Evolutionary conservation across 2,888 invertebrate species (phyloP).

Genomic region (Carpatolechia fugitivella): DNA sequence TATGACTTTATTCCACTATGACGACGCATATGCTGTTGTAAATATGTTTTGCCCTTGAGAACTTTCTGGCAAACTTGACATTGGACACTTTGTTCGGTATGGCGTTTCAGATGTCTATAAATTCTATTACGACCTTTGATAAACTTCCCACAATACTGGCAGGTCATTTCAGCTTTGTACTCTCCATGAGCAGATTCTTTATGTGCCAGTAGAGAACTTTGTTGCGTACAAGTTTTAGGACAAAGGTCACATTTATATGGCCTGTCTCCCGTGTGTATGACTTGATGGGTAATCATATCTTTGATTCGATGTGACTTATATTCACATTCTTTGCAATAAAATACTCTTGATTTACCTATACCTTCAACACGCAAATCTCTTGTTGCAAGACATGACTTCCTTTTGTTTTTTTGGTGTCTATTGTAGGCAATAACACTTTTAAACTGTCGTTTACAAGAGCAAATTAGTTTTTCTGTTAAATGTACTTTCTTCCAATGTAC

Average conservation of each 20-base stretch:
- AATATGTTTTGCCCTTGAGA: slow-evolving; percentile 34
- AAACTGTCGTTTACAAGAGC: slow-evolving; percentile 41
- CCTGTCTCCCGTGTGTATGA: slow-evolving; percentile 52
- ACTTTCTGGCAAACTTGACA: slow-evolving; percentile 48
- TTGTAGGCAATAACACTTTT: slow-evolving; percentile 43
- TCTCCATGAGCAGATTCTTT: slow-evolving; percentile 48
- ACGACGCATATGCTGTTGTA: slow-evolving; percentile 47
- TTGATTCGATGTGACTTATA: slow-evolving; percentile 47
- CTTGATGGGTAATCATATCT: slow-evolving; percentile 47
- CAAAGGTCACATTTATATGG: slow-evolving; percentile 53
- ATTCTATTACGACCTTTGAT: slow-evolving; percentile 45
- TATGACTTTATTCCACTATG: slow-evolving; percentile 51
- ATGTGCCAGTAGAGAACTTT: slow-evolving; percentile 47
- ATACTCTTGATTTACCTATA: slow-evolving; percentile 41
- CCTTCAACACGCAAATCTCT: slow-evolving; percentile 42
- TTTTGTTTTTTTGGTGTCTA: slow-evolving; percentile 34
- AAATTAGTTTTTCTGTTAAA: slow-evolving; percentile 29
- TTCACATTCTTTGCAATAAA: slow-evolving; percentile 48
- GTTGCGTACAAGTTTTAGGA: slow-evolving; percentile 46
- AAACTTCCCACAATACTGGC: slow-evolving; percentile 57
- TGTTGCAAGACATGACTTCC: slow-evolving; percentile 34
- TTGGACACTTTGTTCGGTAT: slow-evolving; percentile 31
- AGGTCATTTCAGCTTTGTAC: slow-evolving; percentile 44
- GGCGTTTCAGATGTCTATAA: slow-evolving; percentile 48
- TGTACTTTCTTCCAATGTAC: slow-evolving; percentile 45